Evolutionary conservation across 1,140 invertebrate genomes (phyloP).

Genomic region (Lepidotrigona ventralis): DNA sequence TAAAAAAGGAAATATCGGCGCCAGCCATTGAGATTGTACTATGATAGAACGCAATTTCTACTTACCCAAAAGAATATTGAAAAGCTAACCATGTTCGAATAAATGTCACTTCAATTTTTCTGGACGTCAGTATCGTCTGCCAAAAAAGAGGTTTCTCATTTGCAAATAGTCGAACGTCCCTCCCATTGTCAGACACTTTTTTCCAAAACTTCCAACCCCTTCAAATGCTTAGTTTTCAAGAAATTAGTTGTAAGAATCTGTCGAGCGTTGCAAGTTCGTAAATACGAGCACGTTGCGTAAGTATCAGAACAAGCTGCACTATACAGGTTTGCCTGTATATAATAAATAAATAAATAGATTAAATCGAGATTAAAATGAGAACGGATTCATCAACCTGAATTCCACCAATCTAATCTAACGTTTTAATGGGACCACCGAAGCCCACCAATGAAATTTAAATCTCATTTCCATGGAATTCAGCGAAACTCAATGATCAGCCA

Average conservation of each 20-base stretch:
- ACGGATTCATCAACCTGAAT: neutral
- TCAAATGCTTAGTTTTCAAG: neutral
- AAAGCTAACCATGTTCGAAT: too few relatives aligned
- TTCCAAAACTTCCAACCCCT: neutral
- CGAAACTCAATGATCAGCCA: neutral
- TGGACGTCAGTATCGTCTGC: too few relatives aligned
- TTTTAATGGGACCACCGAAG: neutral
- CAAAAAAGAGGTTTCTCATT: too few relatives aligned
- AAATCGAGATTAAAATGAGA: neutral
- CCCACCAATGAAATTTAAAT: neutral
- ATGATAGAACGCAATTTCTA: too few relatives aligned
- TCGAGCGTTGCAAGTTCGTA: neutral
- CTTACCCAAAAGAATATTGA: too few relatives aligned
- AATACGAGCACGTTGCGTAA: neutral
- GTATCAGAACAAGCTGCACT: neutral
- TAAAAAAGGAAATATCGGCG: too few relatives aligned
- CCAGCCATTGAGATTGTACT: too few relatives aligned
- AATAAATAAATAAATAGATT: neutral
- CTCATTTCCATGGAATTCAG: neutral
- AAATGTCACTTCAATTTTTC: too few relatives aligned
- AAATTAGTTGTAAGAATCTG: neutral
- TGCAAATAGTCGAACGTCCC: neutral
- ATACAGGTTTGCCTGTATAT: neutral
- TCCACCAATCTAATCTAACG: neutral
- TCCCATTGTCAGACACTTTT: neutral